These are phyloP conservation scores for Drosophila saltans DNA, from an alignment of 1,140 invertebrate genomes.

Conservation along the genomic window DNA sequence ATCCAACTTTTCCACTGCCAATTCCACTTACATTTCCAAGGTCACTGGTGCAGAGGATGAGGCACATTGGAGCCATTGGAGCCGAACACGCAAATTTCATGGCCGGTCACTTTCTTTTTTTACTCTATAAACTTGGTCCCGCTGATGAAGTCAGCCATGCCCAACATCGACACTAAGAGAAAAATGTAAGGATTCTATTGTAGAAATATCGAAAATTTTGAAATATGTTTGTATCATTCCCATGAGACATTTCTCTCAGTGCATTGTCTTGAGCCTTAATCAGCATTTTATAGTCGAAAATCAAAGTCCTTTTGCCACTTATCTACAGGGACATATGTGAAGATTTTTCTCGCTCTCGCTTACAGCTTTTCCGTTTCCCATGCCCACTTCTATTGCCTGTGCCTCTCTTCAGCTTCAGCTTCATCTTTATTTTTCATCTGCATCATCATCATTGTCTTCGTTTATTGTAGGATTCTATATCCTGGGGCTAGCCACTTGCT, in stretches of 20 bases:
- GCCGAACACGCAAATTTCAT: constrained; percentile 10
- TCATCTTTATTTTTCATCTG: not conserved
- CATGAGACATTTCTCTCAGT: not conserved
- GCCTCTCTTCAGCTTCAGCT: not conserved
- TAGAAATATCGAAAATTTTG: too few relatives aligned
- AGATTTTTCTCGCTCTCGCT: not conserved
- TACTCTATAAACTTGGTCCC: not conserved
- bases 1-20: not conserved
- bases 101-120: not conserved
- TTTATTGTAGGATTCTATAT: constrained; percentile 30
- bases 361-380: not conserved
- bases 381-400: not conserved
- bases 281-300: constrained; percentile 44
- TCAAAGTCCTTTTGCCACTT: constrained; percentile 11
- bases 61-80: not conserved
- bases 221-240: too few relatives aligned
- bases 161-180: too few relatives aligned
- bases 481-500: constrained; percentile 19
- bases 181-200: too few relatives aligned
- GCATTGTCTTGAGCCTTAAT: constrained; percentile 24
- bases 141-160: too few relatives aligned
- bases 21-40: not conserved
- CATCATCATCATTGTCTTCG: constrained; percentile 29
- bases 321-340: constrained; percentile 5
- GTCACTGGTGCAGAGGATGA: not conserved